phyloP scores from a whole-genome alignment of 2,797 vertebrate genomes.

The Rhincodon typus region DNA sequence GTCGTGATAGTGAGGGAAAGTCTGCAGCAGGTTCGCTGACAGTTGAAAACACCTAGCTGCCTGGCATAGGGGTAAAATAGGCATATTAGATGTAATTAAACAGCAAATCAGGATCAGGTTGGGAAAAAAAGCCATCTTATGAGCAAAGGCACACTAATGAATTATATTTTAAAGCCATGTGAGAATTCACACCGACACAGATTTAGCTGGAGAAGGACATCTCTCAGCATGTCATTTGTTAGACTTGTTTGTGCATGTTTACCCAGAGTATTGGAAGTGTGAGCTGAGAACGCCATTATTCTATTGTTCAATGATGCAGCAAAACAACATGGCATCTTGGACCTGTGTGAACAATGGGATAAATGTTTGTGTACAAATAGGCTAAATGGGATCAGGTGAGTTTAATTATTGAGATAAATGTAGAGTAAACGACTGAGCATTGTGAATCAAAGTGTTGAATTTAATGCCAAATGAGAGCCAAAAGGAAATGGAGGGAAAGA shows the following conservation, averaged over 20 bases:
- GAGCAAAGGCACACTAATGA: background rate
- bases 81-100: background rate
- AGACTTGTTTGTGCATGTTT: background rate
- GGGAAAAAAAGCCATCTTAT: too few relatives aligned
- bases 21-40: background rate
- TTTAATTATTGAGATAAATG: background rate
- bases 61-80: background rate
- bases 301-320: background rate
- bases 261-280: background rate
- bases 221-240: background rate
- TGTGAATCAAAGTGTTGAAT: background rate
- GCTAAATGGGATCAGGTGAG: background rate
- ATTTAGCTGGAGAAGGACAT: background rate
- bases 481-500: background rate
- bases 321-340: background rate
- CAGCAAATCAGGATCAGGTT: background rate
- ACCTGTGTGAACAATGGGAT: background rate
- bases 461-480: too few relatives aligned
- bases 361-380: background rate
- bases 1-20: background rate
- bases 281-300: background rate
- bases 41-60: background rate
- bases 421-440: background rate
- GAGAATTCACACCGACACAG: background rate
- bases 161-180: background rate